Evolutionary conservation across 2,797 vertebrate species (phyloP).

Genomic region (Helicolenus hilgendorfi): DNA sequence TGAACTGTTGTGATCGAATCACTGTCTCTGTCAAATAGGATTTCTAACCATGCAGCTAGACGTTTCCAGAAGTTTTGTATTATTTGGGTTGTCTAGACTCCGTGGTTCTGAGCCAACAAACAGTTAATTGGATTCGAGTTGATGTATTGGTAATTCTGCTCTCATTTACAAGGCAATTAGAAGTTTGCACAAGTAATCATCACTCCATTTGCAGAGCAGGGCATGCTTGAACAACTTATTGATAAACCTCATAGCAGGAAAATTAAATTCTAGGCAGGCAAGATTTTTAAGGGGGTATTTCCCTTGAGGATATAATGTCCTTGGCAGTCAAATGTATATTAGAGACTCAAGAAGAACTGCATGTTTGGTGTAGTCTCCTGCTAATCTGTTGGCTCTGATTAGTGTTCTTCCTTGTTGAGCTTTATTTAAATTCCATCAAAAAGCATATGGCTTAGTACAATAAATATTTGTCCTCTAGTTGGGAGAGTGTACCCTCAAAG

Average conservation of each 20-base stretch:
- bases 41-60: conserved; percentile 33
- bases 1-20: conserved; percentile 27
- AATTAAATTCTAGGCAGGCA: conserved; percentile 60
- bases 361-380: conserved; percentile 22
- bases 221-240: conserved; percentile 80
- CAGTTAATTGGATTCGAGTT: conserved; percentile 34
- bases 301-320: conserved; percentile 45
- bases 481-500: conserved; percentile 16
- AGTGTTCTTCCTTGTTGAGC: conserved; percentile 36
- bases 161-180: conserved; percentile 79
- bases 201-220: conserved; percentile 74
- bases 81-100: conserved; percentile 17
- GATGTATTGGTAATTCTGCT: conserved; percentile 69
- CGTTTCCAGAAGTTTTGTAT: conserved; percentile 12
- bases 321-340: conserved; percentile 50
- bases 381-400: conserved; percentile 45
- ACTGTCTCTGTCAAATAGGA: conserved; percentile 19
- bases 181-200: conserved; percentile 78
- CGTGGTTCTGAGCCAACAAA: conserved; percentile 54
- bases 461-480: conserved; percentile 57
- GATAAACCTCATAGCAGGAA: conserved; percentile 73
- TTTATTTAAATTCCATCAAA: conserved; percentile 59
- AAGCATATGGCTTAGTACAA: conserved; percentile 27
- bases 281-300: conserved; percentile 34
- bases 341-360: conserved; percentile 21